Percentiles rank a stretch among this genome's conserved stretches.
Conservation (phyloP, 2,797 vertebrate genomes). For the Alauda arvensis region DNA sequence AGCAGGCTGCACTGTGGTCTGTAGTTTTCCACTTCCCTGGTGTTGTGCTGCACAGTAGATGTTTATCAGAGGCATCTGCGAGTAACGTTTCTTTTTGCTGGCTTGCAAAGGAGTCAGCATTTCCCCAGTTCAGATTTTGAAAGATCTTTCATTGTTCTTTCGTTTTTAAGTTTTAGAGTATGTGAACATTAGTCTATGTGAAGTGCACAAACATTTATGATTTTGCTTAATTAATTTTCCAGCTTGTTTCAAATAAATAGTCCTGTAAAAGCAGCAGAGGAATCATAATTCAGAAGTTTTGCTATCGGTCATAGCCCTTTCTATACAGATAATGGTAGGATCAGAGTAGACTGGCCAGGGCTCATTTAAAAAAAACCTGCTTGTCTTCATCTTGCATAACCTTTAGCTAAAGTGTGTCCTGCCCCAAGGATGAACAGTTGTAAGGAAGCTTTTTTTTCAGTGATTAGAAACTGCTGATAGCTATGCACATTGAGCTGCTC, state of each 20-base stretch:
- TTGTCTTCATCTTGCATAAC: neutral
- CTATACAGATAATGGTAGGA: too few relatives aligned
- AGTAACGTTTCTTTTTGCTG: neutral
- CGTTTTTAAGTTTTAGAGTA: neutral
- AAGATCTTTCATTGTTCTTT: neutral
- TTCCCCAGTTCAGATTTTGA: neutral
- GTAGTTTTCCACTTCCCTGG: slow-evolving; percentile 39
- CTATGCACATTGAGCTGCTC: neutral
- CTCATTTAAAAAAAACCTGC: neutral
- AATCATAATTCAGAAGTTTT: neutral
- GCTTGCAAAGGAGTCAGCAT: neutral
- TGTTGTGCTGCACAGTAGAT: neutral
- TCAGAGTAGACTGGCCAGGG: neutral
- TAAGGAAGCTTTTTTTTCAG: neutral
- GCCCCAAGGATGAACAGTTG: neutral
- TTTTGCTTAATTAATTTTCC: neutral
- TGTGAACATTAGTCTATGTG: neutral
- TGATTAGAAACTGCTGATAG: neutral
- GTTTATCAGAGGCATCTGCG: neutral
- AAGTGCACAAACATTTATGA: neutral
- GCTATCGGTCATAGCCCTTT: neutral
- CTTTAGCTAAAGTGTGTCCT: neutral
- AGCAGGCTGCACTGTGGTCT: neutral
- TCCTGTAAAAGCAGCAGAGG: neutral
- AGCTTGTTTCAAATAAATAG: neutral